These are phyloP conservation scores for Sebastes nivosus DNA, from an alignment of 2,797 vertebrate species.

Conservation along the genomic window DNA sequence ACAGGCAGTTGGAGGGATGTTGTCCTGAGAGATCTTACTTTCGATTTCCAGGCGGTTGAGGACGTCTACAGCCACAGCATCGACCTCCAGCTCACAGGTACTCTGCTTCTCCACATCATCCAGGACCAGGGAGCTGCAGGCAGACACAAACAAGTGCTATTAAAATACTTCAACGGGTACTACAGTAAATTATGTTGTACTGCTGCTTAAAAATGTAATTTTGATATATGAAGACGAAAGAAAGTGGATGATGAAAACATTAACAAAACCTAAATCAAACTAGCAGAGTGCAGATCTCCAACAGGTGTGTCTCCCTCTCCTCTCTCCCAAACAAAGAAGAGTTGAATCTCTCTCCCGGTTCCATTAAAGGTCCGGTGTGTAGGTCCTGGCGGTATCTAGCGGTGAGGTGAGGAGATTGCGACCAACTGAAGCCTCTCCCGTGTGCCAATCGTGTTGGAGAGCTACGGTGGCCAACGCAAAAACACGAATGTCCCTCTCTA, in stretches of 20 bases:
- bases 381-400: too few species aligned
- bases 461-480: fast-evolving
- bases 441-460: too few species aligned
- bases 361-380: too few species aligned
- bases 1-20: neutral
- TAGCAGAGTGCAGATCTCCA: neutral
- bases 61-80: constrained; percentile 95
- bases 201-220: neutral
- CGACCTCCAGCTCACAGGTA: constrained; percentile 97
- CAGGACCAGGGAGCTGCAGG: constrained; percentile 89
- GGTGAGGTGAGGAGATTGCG: too few species aligned
- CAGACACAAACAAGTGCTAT: neutral
- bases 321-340: too few species aligned
- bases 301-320: too few species aligned
- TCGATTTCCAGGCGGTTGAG: constrained; percentile 96
- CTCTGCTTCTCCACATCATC: constrained; percentile 91
- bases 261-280: neutral
- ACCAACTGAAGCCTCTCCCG: too few species aligned
- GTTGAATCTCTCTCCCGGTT: too few species aligned
- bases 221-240: neutral
- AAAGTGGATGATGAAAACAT: neutral
- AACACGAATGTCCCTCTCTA: too few species aligned
- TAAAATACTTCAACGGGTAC: neutral
- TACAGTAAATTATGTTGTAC: neutral
- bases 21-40: constrained; percentile 79